Base-by-base conservation (phyloP, 2,888 invertebrate species). In the Sussaba pulchella region DNA sequence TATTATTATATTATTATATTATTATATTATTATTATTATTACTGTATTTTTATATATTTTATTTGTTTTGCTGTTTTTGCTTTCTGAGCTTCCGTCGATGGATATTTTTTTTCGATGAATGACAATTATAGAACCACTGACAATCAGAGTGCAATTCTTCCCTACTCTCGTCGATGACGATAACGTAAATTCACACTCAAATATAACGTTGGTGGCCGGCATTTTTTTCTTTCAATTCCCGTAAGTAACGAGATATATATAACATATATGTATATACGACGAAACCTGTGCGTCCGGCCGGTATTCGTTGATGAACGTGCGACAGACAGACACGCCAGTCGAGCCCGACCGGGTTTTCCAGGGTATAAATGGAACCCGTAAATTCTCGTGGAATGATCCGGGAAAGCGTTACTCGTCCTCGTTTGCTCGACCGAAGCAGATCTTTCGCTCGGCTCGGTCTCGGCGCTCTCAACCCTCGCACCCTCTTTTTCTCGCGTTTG, bases 341-440 rank as follows among this genome's bases (percentile, higher is more conserved):
- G 24, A 47, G 43, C 26, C 6, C 31, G 2, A 26, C 50, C 26
- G 59, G 64, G 50, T 73, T 77, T 73, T 57, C 64, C 69, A 67
- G 43, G 45, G 76, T 77, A 81, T 77, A 81, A 81, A 81, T 81
- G 81, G 70, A 69, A 69, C 54, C 81, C 76, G 69, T 81, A 81
- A 81, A 81, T 81, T 76, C 77, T 50, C 69, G 63, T 77, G 70
- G 80, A 81, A 81, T 73, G 73, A 81, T 81, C 70, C 81, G 76
- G 73, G 69, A 73, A 31, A 81, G 81, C 77, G 73, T 81, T 77
- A 77, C 72, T 81, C 31, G 31, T 31, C 69, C 76, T 76, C 67
- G 81, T 81, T 81, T 77, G 69, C 73, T 69, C 77, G 57, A 31
- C 57, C 69, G 73, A 81, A 77, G 73, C 81, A 73, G 69, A 81